A percentile compares a stretch with the other conserved stretches of the same genome.
Evolutionary conservation across 2,888 invertebrate genomes (phyloP).

Genomic region (Macaria liturata): DNA sequence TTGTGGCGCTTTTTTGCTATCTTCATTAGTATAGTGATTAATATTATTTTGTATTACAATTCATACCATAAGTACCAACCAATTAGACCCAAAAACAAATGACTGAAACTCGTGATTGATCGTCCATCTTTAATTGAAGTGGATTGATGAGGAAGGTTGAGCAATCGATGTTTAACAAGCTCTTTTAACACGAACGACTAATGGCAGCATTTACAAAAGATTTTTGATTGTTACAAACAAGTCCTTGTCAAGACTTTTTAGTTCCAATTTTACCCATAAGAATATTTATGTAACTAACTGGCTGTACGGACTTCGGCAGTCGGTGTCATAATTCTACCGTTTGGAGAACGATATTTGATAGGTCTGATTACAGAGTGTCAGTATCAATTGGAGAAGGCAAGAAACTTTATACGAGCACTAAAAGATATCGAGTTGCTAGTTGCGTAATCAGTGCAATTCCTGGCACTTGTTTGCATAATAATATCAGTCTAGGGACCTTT

Average conservation of each 20-base stretch:
- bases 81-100: no score
- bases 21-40: no score
- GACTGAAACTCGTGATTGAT: constrained; percentile 13
- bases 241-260: no score
- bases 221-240: no score
- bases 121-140: constrained; percentile 28
- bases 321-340: constrained; percentile 21
- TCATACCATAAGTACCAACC: no score
- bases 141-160: constrained; percentile 27
- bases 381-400: constrained; percentile 16
- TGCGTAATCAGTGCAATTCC: background rate
- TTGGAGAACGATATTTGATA: constrained; percentile 20
- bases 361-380: constrained; percentile 11
- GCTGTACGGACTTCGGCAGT: background rate
- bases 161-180: constrained; percentile 30
- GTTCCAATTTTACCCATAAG: no score
- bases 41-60: no score
- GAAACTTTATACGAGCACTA: constrained; percentile 11
- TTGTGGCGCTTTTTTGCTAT: no score
- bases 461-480: background rate
- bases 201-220: no score
- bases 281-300: no score
- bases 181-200: background rate
- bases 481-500: no score
- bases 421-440: background rate